Conservation (phyloP, 1,140 invertebrate species). For the Pseudomyrmex gracilis region DNA sequence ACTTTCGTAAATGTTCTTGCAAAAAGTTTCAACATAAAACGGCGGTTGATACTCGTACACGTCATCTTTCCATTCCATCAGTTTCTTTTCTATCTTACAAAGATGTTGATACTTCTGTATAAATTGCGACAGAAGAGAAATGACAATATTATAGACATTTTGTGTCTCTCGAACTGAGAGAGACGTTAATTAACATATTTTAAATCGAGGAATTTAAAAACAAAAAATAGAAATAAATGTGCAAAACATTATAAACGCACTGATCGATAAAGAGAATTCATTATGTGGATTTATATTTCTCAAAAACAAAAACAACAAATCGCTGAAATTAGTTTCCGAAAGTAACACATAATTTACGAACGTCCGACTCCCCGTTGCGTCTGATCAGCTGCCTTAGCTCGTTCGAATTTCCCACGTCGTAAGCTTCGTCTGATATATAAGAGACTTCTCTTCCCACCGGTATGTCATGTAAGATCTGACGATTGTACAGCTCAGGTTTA, state of each 20-base stretch:
- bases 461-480: background rate
- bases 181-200: too few species aligned
- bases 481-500: background rate
- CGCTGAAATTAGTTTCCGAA: background rate
- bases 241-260: background rate
- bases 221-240: background rate
- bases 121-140: conserved; percentile 2
- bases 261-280: background rate
- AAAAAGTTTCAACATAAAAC: conserved; percentile 81
- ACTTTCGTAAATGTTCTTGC: conserved; percentile 75
- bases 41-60: conserved; percentile 84
- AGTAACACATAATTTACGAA: conserved; percentile 54
- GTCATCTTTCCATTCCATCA: conserved; percentile 76
- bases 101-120: conserved; percentile 83
- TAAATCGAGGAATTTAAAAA: background rate
- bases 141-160: conserved; percentile 18
- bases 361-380: conserved; percentile 69
- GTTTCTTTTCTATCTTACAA: conserved; percentile 79
- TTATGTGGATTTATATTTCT: too few species aligned
- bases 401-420: conserved; percentile 32
- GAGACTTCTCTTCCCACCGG: conserved; percentile 22
- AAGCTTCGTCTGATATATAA: conserved; percentile 68
- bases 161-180: background rate
- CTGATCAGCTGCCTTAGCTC: conserved; percentile 46
- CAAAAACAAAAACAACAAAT: too few species aligned